Evolutionary conservation across 1,140 invertebrate species (phyloP).

Genomic region (Drosophila watanabei): DNA sequence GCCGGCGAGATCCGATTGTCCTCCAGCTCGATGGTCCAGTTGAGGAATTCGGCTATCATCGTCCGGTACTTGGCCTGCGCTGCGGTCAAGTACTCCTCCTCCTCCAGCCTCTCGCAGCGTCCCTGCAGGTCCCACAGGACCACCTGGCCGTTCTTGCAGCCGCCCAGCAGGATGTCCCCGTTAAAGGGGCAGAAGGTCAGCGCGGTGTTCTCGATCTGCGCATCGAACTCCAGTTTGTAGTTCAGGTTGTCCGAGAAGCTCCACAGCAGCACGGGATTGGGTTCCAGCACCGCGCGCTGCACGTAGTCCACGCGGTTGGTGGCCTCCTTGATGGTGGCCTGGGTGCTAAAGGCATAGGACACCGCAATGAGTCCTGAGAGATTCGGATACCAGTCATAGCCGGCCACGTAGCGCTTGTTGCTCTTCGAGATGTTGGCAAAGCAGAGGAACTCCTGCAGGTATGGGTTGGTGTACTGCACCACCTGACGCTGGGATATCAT

Average conservation of each 20-base stretch:
- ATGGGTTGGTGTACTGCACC: slow-evolving; percentile 69
- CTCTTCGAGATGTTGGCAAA: slow-evolving; percentile 84
- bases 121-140: slow-evolving; percentile 91
- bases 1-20: slow-evolving; percentile 87
- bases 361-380: slow-evolving; percentile 89
- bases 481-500: slow-evolving; percentile 64
- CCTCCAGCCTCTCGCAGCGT: slow-evolving; percentile 89
- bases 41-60: slow-evolving; percentile 88
- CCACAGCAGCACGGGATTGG: slow-evolving; percentile 90
- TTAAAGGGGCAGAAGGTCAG: slow-evolving; percentile 90
- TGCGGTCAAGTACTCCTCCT: slow-evolving; percentile 88
- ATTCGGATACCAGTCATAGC: slow-evolving; percentile 89
- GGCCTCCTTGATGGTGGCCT: slow-evolving; percentile 47
- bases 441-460: slow-evolving; percentile 79
- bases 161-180: slow-evolving; percentile 89
- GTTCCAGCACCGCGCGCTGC: slow-evolving; percentile 85
- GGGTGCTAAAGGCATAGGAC: slow-evolving; percentile 87
- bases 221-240: slow-evolving; percentile 90
- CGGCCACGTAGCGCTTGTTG: slow-evolving; percentile 87
- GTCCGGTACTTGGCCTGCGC: slow-evolving; percentile 88
- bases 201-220: slow-evolving; percentile 88
- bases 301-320: slow-evolving; percentile 72
- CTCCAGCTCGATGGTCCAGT: slow-evolving; percentile 89
- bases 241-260: slow-evolving; percentile 89
- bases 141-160: slow-evolving; percentile 90